Evolutionary conservation across 2,113 vertebrate species (phyloP), one percentile per base, ranked within the genome.

Genomic region (Pan troglodytes): DNA sequence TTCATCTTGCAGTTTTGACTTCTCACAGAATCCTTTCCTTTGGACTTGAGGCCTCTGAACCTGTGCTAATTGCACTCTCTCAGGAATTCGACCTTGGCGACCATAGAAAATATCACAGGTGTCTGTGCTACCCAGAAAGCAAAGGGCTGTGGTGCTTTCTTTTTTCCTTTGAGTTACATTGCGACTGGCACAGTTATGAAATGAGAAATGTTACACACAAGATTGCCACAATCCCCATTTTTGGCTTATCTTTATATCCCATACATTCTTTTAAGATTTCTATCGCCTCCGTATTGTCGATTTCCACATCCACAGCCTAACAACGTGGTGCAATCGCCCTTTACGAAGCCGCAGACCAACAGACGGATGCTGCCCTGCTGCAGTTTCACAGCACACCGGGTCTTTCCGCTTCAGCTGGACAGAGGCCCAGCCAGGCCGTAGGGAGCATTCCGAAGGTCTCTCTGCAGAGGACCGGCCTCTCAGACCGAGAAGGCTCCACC

Each of bases 261-360:
- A 91, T 45, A 61, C 92, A 50, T 92, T 96, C 90, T 64, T 64
- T 91, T 93, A 67, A 94, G 93, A 96, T 97, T 92, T 67, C 80
- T 96, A n/a, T 97, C 95, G 9, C 93, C 68, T 89, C n/a, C 1
- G 72, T 81, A 45, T 95, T 90, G 97, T 59, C 25, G 61, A 50
- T 97, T 96, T 96, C 98, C 92, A 85, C 97, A 97, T 92, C 52
- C 11, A 23, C 35, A 92, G 80, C 57, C 40, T 85, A 89, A 57
- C 48, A 92, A 64, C 23, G 14, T 94, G 96, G 61, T 40, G 93
- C 92, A 95, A 97, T 20, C 48, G 88, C 25, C 86, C 88, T 67
- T 75, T 83, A 92, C 88, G 79, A 80, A 3, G 92, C 93, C 57
- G 43, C 23, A 64, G 61, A 75, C 61, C 48, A 22, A 88, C 91